Evolutionary conservation across 1,140 invertebrate genomes (phyloP), one percentile per base, ranked within the genome.

Genomic region (Ephestia elutella): DNA sequence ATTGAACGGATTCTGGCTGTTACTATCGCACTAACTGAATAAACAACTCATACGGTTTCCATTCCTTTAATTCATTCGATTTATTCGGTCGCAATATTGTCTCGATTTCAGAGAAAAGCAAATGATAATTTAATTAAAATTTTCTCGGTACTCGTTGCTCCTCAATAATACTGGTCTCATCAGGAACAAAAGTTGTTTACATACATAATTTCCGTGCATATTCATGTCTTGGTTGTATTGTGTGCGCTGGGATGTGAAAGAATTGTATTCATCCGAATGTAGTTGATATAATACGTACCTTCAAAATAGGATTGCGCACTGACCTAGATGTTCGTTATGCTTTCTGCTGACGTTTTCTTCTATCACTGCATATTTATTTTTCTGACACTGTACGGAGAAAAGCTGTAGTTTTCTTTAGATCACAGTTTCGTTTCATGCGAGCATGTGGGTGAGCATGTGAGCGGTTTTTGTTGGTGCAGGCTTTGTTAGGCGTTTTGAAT

Each of bases 401-500:
- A 10, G 30, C 5, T 44, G 13, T 4, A 15, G 15, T 44, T n/a
- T 44, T 44, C 15, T 44, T 15, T 15, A 44, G 13, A n/a, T 17
- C 5, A 2, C 1, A 44, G 38, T 35, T 35, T 35, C 13, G 32
- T 35, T 49, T 49, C 15, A 8, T 49, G 48, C 48, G 7, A 5
- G 59, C 57, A 60, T 63, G 62, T 75, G 71, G 71, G 73, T 76
- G 78, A 62, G 63, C 63, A 66, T 60, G 38, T 44, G 66, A 65
- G 63, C 62, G 62, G 61, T 65, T 64, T 66, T 73, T 68, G 62
- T 59, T 64, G 68, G 66, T 69, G 64, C 60, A 57, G 66, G 68
- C 81, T 77, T 79, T 77, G 71, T 79, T 72, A 71, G 61, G 56
- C 67, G 71, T 78, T 79, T 78, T 72, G 71, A 68, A 71, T 77